Evolutionary conservation across 1,140 invertebrate genomes (phyloP).

Genomic region (Tachypleus tridentatus): DNA sequence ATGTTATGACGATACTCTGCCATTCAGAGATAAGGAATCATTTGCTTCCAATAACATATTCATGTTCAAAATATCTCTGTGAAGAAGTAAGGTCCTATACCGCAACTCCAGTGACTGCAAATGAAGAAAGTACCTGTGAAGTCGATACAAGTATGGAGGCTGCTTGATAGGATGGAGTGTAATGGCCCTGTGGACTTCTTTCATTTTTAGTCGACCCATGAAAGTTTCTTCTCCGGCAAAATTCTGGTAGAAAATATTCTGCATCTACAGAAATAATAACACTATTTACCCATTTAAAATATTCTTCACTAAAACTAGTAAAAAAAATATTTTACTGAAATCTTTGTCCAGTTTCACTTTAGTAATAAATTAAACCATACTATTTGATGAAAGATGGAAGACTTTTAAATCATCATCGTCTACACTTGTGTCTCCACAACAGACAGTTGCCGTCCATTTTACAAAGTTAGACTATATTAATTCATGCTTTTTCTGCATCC

Average conservation of each 20-base stretch:
- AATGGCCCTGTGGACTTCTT: conserved; percentile 75
- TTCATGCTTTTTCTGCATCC: too few relatives aligned
- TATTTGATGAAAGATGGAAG: too few relatives aligned
- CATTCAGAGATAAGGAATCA: background rate
- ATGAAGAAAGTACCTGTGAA: conserved; percentile 48
- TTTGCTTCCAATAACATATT: conserved; percentile 12
- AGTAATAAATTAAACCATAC: too few relatives aligned
- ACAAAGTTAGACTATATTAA: too few relatives aligned
- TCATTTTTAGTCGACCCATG: conserved; percentile 41
- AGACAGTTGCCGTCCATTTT: too few relatives aligned
- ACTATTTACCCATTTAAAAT: too few relatives aligned
- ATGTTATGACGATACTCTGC: background rate
- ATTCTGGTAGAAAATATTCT: conserved; percentile 92
- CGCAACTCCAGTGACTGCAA: conserved; percentile 32
- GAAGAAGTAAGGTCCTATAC: conserved; percentile 31
- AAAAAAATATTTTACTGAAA: too few relatives aligned
- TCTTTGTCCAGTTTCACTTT: too few relatives aligned
- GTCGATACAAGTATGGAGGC: conserved; percentile 70
- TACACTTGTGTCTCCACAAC: too few relatives aligned
- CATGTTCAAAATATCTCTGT: conserved; percentile 28
- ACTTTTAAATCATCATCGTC: too few relatives aligned
- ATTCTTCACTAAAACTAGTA: too few relatives aligned
- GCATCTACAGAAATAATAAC: conserved; percentile 60
- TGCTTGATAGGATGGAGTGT: conserved; percentile 94
- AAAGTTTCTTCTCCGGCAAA: conserved; percentile 77